Evolutionary conservation across 2,797 vertebrate genomes (phyloP).

Genomic region (Cossypha caffra): DNA sequence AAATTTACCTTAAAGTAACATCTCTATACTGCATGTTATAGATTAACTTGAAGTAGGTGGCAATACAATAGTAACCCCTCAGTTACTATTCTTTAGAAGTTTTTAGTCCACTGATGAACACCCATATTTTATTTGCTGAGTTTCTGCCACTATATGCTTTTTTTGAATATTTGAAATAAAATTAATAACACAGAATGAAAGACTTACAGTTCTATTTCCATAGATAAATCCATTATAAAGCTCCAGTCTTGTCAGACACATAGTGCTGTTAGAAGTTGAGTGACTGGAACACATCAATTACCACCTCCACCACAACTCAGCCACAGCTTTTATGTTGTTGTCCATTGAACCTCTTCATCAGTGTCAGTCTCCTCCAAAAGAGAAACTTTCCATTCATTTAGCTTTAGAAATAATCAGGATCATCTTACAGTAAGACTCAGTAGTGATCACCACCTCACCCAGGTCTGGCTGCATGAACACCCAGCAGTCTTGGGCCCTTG

Average conservation of each 20-base stretch:
- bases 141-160: background rate
- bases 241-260: background rate
- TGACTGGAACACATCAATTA: background rate
- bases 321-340: background rate
- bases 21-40: background rate
- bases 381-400: background rate
- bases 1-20: background rate
- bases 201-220: background rate
- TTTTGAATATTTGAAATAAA: background rate
- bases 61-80: background rate
- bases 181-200: background rate
- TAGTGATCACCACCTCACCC: background rate
- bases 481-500: background rate
- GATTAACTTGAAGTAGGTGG: background rate
- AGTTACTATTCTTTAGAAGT: background rate
- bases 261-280: fast-evolving
- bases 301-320: background rate
- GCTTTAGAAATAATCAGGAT: background rate
- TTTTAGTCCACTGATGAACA: background rate
- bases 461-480: background rate
- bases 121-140: background rate
- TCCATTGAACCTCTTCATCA: background rate
- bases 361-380: background rate
- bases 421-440: background rate
- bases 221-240: background rate